Percentiles rank a stretch among this genome's conserved stretches.
Evolutionary conservation across 2,888 invertebrate species (phyloP).

Genomic region (Trichogramma evanescens): DNA sequence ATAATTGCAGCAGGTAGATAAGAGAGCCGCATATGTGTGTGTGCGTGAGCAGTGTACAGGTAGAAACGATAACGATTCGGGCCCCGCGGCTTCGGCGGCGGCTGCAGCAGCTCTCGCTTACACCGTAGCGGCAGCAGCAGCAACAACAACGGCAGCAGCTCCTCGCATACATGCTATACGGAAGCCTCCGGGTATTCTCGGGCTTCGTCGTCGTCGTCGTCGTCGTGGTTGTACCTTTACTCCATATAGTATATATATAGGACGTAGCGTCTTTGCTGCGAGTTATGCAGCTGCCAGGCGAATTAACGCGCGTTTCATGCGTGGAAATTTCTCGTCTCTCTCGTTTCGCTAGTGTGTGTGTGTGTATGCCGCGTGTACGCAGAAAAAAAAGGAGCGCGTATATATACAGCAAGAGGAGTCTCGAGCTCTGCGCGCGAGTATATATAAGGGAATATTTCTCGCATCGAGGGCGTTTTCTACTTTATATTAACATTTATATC

Average conservation of each 20-base stretch:
- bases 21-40: no score
- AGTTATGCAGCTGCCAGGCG: background rate
- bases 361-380: no score
- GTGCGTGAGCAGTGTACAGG: no score
- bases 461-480: background rate
- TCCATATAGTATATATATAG: no score
- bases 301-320: constrained; percentile 14
- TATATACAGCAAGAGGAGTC: no score
- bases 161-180: background rate
- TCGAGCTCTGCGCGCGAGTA: no score
- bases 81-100: constrained; percentile 33
- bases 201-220: background rate
- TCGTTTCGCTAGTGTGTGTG: background rate
- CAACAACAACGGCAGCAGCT: background rate
- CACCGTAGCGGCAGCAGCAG: constrained; percentile 24
- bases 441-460: no score
- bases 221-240: background rate
- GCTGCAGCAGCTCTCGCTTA: constrained; percentile 32
- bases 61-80: constrained; percentile 41
- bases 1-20: no score
- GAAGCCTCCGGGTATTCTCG: background rate
- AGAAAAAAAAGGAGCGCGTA: no score
- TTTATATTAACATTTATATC: background rate
- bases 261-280: no score
- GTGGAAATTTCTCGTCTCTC: constrained; percentile 6